A percentile compares a stretch with the other conserved stretches of the same genome.
These are phyloP conservation scores for Heliopora coerulea DNA, from an alignment of 92 coral and sea anemone species.

Conservation along the genomic window DNA sequence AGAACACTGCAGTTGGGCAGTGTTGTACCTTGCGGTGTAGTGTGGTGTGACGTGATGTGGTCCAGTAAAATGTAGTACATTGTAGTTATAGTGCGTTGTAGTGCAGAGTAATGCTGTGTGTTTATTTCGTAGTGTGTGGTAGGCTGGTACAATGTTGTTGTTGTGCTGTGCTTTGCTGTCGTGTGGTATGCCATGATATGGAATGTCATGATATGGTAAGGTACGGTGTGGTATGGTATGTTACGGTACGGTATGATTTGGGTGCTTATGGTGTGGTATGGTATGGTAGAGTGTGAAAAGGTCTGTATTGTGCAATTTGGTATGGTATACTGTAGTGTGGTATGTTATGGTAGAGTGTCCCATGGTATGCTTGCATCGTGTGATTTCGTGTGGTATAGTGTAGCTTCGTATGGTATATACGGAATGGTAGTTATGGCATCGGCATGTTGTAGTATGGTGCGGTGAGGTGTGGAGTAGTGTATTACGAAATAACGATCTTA, in stretches of 20 bases:
- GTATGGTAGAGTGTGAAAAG: neutral
- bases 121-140: too few species aligned
- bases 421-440: neutral
- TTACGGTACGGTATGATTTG: neutral
- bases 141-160: too few species aligned
- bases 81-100: too few species aligned
- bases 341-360: neutral
- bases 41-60: neutral
- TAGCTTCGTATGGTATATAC: neutral
- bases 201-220: neutral
- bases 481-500: too few species aligned
- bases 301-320: neutral
- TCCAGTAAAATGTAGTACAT: neutral
- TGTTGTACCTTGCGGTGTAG: neutral
- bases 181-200: neutral
- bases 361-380: neutral
- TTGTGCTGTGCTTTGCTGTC: too few species aligned
- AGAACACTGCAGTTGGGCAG: neutral
- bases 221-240: neutral
- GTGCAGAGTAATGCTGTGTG: too few species aligned
- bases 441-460: neutral
- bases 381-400: constrained; percentile 1
- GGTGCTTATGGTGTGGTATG: neutral
- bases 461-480: too few species aligned
- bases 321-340: neutral